A percentile compares a stretch with the other conserved stretches of the same genome.
Evolutionary conservation across 2,888 invertebrate species (phyloP).

Genomic region (Lepidochitona cinerea): DNA sequence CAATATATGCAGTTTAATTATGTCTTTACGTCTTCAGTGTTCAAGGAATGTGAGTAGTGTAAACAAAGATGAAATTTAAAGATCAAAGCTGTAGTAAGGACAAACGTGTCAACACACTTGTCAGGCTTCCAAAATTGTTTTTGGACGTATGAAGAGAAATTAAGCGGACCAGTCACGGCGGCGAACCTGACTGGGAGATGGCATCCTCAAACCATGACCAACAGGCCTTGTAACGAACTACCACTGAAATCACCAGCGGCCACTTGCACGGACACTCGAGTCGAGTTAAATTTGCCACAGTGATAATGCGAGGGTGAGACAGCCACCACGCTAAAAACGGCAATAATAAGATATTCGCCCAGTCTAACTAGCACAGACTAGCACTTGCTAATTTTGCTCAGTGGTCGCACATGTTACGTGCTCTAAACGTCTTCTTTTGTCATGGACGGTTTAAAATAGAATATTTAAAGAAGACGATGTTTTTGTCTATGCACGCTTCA

Average conservation of each 20-base stretch:
- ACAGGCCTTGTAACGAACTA: not conserved
- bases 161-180: not conserved
- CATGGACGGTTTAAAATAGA: constrained; percentile 6
- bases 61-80: constrained; percentile 5
- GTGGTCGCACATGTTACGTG: constrained; percentile 31
- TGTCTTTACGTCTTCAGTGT: constrained; percentile 8
- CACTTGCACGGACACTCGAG: not conserved
- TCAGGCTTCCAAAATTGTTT: not conserved
- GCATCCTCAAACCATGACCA: not conserved
- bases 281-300: constrained; percentile 5
- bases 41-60: not conserved
- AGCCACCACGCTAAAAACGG: not conserved
- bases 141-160: constrained; percentile 1
- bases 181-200: not conserved
- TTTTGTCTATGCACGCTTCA: not conserved
- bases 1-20: constrained; percentile 7
- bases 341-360: not conserved
- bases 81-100: not conserved
- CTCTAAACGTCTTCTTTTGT: not conserved
- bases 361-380: not conserved
- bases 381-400: constrained; percentile 6
- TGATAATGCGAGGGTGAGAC: not conserved
- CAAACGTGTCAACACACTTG: constrained; percentile 8
- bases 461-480: not conserved
- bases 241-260: not conserved